Percentiles rank a stretch among this genome's conserved stretches.
phyloP scores from a whole-genome alignment of 2,113 vertebrate genomes.

The Rhynchomys soricoides region DNA sequence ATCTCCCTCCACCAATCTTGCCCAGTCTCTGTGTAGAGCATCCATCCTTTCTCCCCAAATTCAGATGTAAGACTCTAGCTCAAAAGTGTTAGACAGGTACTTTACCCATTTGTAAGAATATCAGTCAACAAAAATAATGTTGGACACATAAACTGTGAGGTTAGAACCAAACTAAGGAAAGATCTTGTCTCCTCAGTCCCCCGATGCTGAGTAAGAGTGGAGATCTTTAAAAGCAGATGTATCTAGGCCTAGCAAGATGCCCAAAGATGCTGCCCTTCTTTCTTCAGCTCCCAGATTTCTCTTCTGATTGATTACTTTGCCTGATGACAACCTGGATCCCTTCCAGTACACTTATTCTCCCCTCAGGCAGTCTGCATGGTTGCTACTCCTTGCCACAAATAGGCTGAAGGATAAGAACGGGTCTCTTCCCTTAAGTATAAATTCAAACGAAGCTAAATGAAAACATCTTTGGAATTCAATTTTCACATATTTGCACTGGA shows the following conservation, averaged over 20 bases:
- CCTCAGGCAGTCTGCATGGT: neutral
- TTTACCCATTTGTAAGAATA: neutral
- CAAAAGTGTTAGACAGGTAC: neutral
- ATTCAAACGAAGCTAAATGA: neutral
- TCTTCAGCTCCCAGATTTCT: neutral
- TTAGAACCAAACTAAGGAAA: neutral
- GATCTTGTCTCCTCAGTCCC: neutral
- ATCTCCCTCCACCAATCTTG: too few species aligned
- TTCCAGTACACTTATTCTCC: neutral
- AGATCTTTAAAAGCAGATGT: neutral
- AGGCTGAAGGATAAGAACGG: neutral
- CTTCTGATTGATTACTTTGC: neutral
- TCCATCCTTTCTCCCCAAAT: too few species aligned
- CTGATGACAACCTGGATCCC: neutral
- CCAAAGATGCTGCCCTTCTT: neutral
- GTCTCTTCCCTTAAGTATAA: neutral
- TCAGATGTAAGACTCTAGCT: neutral
- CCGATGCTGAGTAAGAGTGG: neutral
- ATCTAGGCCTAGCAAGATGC: neutral
- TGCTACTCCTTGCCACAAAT: slow-evolving; percentile 2
- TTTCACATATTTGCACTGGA: neutral
- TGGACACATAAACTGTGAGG: neutral
- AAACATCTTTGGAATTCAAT: neutral
- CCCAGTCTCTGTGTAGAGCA: too few species aligned
- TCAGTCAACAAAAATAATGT: neutral